These are phyloP conservation scores for Erinaceus europaeus DNA, from an alignment of 2,113 vertebrate species.

Conservation along the genomic window DNA sequence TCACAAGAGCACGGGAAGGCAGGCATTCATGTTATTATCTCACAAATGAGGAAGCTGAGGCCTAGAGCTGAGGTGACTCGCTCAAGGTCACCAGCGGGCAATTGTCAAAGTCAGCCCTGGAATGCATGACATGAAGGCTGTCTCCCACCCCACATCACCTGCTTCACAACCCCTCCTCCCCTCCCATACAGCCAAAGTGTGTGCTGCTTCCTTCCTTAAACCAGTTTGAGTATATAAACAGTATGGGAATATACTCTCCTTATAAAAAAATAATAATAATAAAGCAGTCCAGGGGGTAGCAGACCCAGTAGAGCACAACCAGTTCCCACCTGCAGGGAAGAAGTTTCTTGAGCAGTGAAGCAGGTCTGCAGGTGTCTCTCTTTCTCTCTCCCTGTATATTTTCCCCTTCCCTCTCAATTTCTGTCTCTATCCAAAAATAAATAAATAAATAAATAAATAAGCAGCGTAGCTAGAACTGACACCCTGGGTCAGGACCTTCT, in stretches of 20 bases:
- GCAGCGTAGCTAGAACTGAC: too few species aligned
- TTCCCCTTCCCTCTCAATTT: too few species aligned
- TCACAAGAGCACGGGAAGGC: background rate
- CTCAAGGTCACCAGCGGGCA: background rate
- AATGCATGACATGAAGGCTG: background rate
- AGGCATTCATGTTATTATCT: background rate
- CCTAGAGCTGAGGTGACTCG: background rate
- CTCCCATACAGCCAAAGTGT: background rate
- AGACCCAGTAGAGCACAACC: too few species aligned
- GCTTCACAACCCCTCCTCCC: background rate
- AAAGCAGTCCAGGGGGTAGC: too few species aligned
- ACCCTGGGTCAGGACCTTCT: background rate
- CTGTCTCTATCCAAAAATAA: too few species aligned
- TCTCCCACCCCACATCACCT: background rate
- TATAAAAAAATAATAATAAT: slow-evolving; percentile 10
- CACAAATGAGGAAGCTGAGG: background rate
- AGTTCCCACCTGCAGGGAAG: too few species aligned
- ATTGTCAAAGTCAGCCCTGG: background rate
- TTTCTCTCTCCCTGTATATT: too few species aligned
- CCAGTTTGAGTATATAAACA: background rate
- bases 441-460: too few species aligned
- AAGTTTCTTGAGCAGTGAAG: too few species aligned
- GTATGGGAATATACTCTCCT: background rate
- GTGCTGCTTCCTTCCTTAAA: background rate
- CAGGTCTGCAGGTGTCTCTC: too few species aligned